Percentiles rank a stretch among this genome's conserved stretches.
phyloP scores from a whole-genome alignment of 2,888 invertebrate genomes.

The Machimus atricapillus region DNA sequence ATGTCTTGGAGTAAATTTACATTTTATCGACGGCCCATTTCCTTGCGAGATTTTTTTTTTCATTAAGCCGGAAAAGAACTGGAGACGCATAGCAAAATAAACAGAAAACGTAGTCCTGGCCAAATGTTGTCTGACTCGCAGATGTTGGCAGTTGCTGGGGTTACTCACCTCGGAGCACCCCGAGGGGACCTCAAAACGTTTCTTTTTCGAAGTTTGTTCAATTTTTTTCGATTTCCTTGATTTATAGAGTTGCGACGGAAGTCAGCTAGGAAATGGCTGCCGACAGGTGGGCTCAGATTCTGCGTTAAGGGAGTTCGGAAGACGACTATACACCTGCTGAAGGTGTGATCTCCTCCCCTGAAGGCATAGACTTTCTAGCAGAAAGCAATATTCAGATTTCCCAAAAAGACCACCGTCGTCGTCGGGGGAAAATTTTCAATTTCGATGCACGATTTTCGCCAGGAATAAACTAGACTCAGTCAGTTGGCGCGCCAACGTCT shows the following conservation, averaged over 20 bases:
- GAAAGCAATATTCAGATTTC: not conserved
- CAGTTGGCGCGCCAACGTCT: not conserved
- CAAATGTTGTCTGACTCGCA: not conserved
- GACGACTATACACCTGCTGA: not conserved
- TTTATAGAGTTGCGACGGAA: not conserved
- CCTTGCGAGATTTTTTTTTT: not conserved
- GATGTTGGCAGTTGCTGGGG: not conserved
- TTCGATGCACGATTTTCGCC: not conserved
- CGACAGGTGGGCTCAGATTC: not conserved
- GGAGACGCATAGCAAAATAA: not conserved
- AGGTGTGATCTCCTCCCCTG: not conserved
- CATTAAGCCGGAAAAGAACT: not conserved
- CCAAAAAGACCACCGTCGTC: not conserved
- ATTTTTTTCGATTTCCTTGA: not conserved
- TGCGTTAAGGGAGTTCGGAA: not conserved
- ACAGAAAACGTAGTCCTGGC: not conserved
- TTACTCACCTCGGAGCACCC: not conserved
- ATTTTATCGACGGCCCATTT: not conserved
- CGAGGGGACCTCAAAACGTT: not conserved
- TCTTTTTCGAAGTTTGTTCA: not conserved
- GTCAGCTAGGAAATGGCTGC: not conserved
- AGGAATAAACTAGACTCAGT: not conserved
- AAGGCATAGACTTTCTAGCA: not conserved
- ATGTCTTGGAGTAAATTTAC: not conserved
- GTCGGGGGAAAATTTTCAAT: not conserved